Evolutionary conservation across 2,888 invertebrate species (phyloP).

Genomic region (Nymphalis c-album): DNA sequence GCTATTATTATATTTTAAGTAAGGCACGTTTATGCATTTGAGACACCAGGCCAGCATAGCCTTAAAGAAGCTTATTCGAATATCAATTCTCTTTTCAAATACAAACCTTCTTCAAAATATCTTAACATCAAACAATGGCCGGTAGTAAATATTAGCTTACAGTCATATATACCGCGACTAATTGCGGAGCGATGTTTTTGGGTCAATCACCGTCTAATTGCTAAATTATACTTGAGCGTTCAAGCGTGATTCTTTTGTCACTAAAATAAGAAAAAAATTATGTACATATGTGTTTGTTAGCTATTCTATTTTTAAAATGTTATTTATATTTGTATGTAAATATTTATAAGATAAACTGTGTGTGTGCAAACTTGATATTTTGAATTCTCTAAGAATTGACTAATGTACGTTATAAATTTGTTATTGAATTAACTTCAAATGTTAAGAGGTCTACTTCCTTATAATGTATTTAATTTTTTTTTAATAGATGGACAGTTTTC

Average conservation of each 20-base stretch:
- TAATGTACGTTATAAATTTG: no score
- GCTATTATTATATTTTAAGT: neutral
- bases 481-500: no score
- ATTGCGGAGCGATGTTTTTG: constrained; percentile 48
- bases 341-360: no score
- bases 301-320: neutral
- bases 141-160: constrained; percentile 49
- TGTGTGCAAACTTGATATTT: no score
- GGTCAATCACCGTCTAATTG: constrained; percentile 33
- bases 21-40: neutral
- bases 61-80: constrained; percentile 1
- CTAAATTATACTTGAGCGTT: constrained; percentile 21
- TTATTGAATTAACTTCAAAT: no score
- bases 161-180: constrained; percentile 50
- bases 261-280: neutral
- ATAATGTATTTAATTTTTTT: no score
- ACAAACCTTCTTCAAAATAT: constrained; percentile 27
- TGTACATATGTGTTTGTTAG: neutral
- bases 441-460: no score
- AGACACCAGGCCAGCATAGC: neutral
- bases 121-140: constrained; percentile 46
- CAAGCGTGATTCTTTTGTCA: constrained; percentile 1
- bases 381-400: no score
- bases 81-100: constrained; percentile 9
- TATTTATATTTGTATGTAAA: no score